Conservation (phyloP, 2,888 invertebrate species). For the Eupithecia pulchellata region DNA sequence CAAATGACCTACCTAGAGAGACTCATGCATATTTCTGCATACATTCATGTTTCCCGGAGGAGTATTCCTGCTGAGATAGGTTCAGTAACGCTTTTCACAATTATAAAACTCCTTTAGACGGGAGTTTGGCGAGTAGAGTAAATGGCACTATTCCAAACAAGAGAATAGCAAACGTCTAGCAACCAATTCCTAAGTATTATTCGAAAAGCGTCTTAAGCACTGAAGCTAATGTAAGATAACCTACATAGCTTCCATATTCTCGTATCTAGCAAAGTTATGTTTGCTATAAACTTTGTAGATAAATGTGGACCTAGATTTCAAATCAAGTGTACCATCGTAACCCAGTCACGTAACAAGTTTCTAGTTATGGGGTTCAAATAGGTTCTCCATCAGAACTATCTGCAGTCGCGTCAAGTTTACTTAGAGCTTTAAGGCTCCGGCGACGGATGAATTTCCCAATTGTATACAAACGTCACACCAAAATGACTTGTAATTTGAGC, state of each 20-base stretch:
- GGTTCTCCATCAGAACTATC: conserved; percentile 15
- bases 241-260: neutral
- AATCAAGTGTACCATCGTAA: neutral
- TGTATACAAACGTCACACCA: too few relatives aligned
- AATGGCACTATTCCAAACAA: neutral
- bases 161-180: neutral
- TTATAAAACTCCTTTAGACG: neutral
- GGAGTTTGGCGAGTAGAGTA: neutral
- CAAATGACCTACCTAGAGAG: neutral
- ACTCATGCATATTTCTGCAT: neutral
- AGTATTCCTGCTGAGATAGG: neutral
- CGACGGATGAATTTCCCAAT: too few relatives aligned
- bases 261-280: conserved; percentile 3
- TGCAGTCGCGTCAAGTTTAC: neutral
- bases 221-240: neutral
- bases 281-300: neutral
- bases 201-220: neutral
- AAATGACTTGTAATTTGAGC: too few relatives aligned
- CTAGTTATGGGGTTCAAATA: conserved; percentile 37
- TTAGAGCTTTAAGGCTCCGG: too few relatives aligned
- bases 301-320: conserved; percentile 19
- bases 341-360: conserved; percentile 21
- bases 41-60: neutral
- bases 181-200: neutral
- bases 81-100: neutral